Base-by-base conservation (phyloP, 2,888 invertebrate genomes). In the Drymonia ruficornis region DNA sequence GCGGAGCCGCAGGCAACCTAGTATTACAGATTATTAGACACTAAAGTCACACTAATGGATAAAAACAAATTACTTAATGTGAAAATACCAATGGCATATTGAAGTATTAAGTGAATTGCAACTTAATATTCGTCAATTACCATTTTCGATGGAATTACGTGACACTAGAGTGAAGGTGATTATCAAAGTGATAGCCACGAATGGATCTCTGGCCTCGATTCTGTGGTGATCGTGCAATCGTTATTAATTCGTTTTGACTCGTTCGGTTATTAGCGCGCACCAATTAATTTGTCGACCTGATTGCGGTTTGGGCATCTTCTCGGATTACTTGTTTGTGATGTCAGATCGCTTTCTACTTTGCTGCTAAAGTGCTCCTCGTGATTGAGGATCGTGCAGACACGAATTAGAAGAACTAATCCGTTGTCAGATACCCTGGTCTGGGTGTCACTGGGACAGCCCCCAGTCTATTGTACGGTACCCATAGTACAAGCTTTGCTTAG, bases 211-310 rank as follows among this genome's bases (percentile, higher is more conserved):
- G 63, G 65, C 60, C 60, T 49, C 59, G 47, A 57, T 58, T 61
- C 57, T 46, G 18, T 50, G 53, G 60, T 61, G 68, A 65, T 70
- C 61, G n/a, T 53, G 53, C 53, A 65, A 65, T 70, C 61, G 52
- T 53, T 65, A 62, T 58, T 55, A 57, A 59, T 59, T 63, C 55
- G 53, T 67, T 58, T 70, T 54, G 51, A 68, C 52, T 60, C 61
- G 60, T 63, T 67, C 51, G 48, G 61, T 58, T 63, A 71, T 66
- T 63, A 66, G 51, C 49, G 47, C 56, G 56, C 48, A 63, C 54
- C 66, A 59, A 71, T 68, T 71, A 71, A 71, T 63, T 55, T 55
- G 51, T 57, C 49, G 51, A 50, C 29, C 43, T 53, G 50, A 56
- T 57, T 61, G 56, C 49, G 55, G 54, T 63, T 63, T n/a, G 55